Evolutionary conservation across 1,140 invertebrate genomes (phyloP).

Genomic region (Chrysopa pallens): DNA sequence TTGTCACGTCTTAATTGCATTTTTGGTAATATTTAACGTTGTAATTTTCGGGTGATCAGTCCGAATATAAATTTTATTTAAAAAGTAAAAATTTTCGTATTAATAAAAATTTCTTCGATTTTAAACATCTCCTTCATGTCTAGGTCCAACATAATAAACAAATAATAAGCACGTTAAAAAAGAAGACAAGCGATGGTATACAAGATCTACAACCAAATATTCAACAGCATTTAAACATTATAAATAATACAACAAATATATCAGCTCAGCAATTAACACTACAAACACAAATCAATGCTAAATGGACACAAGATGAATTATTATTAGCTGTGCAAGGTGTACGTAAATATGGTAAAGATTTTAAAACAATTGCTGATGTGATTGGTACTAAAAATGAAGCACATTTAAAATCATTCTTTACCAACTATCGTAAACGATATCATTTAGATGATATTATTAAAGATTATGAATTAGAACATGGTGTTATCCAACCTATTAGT

Average conservation of each 20-base stretch:
- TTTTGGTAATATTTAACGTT: too few species aligned
- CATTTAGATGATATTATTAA: conserved; percentile 78
- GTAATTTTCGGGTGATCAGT: too few species aligned
- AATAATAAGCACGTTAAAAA: conserved; percentile 66
- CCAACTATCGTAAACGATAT: conserved; percentile 76
- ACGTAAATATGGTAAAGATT: conserved; percentile 88
- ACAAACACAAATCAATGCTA: conserved; percentile 56
- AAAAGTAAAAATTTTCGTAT: too few species aligned
- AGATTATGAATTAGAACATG: conserved; percentile 71
- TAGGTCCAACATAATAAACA: conserved; percentile 94
- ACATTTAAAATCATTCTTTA: conserved; percentile 78
- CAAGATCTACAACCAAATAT: conserved; percentile 44
- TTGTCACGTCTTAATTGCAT: too few species aligned
- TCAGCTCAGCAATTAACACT: conserved; percentile 26
- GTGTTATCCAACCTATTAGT: conserved; percentile 9
- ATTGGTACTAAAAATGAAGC: conserved; percentile 89
- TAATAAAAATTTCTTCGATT: too few species aligned
- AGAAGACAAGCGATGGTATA: conserved; percentile 51
- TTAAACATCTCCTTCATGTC: conserved; percentile 5
- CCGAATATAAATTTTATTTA: too few species aligned
- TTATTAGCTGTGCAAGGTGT: conserved; percentile 79
- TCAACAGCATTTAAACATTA: neutral
- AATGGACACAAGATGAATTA: conserved; percentile 88
- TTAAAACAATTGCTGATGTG: conserved; percentile 86
- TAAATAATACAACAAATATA: neutral